Conservation (phyloP, 2,113 vertebrate genomes). For the Onychostoma macrolepis region DNA sequence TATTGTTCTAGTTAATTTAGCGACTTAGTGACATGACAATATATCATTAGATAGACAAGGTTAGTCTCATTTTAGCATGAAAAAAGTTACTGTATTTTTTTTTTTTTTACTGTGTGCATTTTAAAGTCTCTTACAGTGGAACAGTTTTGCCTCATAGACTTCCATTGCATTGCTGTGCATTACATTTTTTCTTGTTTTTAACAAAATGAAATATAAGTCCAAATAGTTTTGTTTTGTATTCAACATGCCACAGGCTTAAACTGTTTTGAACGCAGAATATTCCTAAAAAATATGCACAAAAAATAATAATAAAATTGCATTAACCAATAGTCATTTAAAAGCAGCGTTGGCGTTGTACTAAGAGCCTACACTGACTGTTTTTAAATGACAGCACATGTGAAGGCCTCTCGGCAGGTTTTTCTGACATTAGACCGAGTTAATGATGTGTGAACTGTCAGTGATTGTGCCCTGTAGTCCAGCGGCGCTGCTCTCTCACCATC, state of each 20-base stretch:
- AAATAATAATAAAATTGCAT: not conserved
- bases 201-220: not conserved
- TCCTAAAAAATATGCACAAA: not conserved
- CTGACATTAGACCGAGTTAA: constrained; percentile 45
- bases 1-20: not conserved
- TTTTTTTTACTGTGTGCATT: too few relatives aligned
- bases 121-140: not conserved
- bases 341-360: not conserved
- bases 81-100: not conserved
- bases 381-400: not conserved
- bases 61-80: not conserved
- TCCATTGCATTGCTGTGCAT: not conserved
- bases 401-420: constrained; percentile 25
- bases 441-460: constrained; percentile 48
- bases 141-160: not conserved
- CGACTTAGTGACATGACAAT: not conserved
- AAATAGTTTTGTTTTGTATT: not conserved
- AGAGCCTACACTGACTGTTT: not conserved
- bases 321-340: not conserved
- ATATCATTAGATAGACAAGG: not conserved
- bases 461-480: constrained; percentile 30
- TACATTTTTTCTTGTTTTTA: not conserved
- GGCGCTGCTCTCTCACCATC: constrained; percentile 12
- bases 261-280: not conserved
- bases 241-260: not conserved